Base-by-base conservation (phyloP, 2,888 invertebrate species). In the Ischnus inquisitorius region DNA sequence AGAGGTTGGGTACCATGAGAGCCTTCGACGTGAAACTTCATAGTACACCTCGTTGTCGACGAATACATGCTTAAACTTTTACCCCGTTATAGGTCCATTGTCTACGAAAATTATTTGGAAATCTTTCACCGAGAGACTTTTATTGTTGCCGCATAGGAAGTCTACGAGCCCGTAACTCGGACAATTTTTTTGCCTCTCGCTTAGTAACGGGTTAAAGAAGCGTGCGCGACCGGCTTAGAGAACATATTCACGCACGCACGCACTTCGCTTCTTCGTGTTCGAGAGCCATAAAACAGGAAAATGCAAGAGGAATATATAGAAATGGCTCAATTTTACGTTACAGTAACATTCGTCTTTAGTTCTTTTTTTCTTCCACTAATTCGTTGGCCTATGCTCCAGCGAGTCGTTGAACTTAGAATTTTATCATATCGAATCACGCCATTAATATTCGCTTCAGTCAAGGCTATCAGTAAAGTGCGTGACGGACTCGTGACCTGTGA, bases 51-150 rank as follows among this genome's bases (percentile, higher is more conserved):
- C 25, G 54, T 57, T 10, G 54, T 57, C 25, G 54, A 0, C 2
- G 12, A 12, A 19, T 25, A n/a, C 6, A 16, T 3, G 51, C 54
- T 57, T 19, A 22, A 60, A 28, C 28, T 60, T 60, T 72, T 72
- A 54, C 68, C 34, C 69, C 81, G 64, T 79, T 83, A 78, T 25
- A 14, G 69, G 71, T 71, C 79, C 75, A 76, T 79, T 83, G 79
- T 83, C 60, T 19, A 69, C 75, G 65, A 79, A 83, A 83, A 83
- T 79, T 75, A 75, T 60, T 79, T 79, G 65, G 68, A 74, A 75
- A 79, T 83, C 64, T 64, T 60, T 79, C 41, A 22, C 25, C n/a
- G 19, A 39, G 54, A 67, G 25, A 54, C 41, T 46, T 22, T 43
- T n/a, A 51, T 22, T 48, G 41, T 48, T 51, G 51, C 28, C 3